Evolutionary conservation across 1,140 invertebrate genomes (phyloP).

Genomic region (Magallana ariakensis): DNA sequence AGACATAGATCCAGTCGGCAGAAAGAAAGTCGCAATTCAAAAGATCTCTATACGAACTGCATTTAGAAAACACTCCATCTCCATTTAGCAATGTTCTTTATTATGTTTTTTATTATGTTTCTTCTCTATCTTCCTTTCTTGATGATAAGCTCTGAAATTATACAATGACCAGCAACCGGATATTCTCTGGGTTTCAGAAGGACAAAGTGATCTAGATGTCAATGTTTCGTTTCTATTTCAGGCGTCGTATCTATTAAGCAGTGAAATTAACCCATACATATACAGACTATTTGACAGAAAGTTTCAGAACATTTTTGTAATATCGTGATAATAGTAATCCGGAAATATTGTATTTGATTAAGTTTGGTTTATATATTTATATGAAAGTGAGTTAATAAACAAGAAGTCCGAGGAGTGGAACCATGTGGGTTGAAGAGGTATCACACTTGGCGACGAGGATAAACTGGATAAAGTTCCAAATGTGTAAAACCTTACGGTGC

Average conservation of each 20-base stretch:
- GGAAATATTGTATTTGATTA: too few species aligned
- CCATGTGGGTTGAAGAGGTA: too few species aligned
- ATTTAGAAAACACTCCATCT: background rate
- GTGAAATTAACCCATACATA: background rate
- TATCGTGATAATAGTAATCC: too few species aligned
- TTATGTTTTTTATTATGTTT: background rate
- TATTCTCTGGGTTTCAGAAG: background rate
- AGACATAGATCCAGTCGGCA: too few species aligned
- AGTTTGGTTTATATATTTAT: too few species aligned
- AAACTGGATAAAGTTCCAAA: background rate
- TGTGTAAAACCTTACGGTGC: too few species aligned
- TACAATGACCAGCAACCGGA: background rate
- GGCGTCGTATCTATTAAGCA: background rate
- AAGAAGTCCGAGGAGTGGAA: too few species aligned
- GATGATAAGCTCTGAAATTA: background rate
- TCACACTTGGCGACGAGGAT: constrained; percentile 17
- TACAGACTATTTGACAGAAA: background rate
- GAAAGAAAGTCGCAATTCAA: too few species aligned
- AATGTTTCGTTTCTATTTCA: background rate
- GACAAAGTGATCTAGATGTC: background rate
- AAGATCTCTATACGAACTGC: too few species aligned
- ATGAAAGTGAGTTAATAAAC: too few species aligned
- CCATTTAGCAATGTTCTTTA: background rate
- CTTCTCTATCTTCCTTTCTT: background rate
- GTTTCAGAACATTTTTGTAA: too few species aligned